Base-by-base conservation (phyloP, 2,888 invertebrate genomes). In the Bugulina stolonifera region DNA sequence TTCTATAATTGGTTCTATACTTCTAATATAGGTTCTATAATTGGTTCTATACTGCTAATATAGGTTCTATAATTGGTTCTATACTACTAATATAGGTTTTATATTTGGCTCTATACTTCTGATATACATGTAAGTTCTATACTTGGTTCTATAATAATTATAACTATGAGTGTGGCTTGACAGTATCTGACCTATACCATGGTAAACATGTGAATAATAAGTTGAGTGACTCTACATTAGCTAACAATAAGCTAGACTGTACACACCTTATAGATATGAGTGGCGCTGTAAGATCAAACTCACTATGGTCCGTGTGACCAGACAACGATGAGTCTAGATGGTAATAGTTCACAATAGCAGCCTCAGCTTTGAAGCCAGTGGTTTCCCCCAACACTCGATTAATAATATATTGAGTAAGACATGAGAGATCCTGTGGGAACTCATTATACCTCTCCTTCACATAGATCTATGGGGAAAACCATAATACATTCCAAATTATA, bases 271-370 rank as follows among this genome's bases (percentile, higher is more conserved):
- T 89, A 0, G 98, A 98, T 79, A 98, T 89, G 43, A 99, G 85
- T 0, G 99, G 98, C 1, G 95, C 94, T 35, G 89, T 87, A 69
- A 90, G 86, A 85, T 93, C 91, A 0, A 89, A 85, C 86, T 98
- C 97, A 0, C 97, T 97, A 81, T 93, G 91, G 85, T 99, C 99
- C 0, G 93, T 93, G 81, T 99, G 99, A 0, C 94, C 93, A 0
- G 93, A 92, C 52, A 99, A 86, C 1, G 93, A 93, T 0, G 95
- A 94, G 80, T 94, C 92, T 87, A 92, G 89, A 77, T 94, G 92
- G 83, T 99, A 99, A 83, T 91, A 98, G 86, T 99, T 99, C 0
- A 98, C 89, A 78, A 99, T 98, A 0, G 93, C 94, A 23, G 99
- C 97, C 86, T 99, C 91, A 0, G 96, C 78, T 0, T 74, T 75